A percentile compares a stretch with the other conserved stretches of the same genome.
These are phyloP conservation scores for Amorpha juglandis DNA, from an alignment of 2,888 invertebrate species.

Conservation along the genomic window DNA sequence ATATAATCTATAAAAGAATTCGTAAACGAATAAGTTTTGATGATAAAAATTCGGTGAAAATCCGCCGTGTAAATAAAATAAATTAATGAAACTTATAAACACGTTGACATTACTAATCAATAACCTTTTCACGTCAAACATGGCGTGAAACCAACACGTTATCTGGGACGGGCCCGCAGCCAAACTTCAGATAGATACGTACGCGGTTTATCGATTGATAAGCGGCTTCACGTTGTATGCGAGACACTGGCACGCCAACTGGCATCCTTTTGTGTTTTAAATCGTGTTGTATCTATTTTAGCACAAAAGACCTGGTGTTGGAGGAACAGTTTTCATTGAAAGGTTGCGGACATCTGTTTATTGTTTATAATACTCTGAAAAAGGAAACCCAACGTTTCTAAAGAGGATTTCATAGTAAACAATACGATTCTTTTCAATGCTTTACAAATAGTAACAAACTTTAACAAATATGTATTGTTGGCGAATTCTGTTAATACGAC, in stretches of 20 bases:
- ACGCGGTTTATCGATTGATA: conserved; percentile 17
- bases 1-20: no score
- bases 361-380: no score
- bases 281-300: neutral
- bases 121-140: neutral
- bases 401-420: no score
- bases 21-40: neutral
- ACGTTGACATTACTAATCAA: neutral
- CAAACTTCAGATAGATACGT: neutral
- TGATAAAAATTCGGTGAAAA: neutral
- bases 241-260: neutral
- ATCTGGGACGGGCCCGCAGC: neutral
- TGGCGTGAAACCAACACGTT: neutral
- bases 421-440: no score
- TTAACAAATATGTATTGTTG: no score
- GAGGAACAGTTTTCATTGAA: no score
- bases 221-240: neutral
- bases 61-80: neutral
- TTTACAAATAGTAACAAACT: no score
- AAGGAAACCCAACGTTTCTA: no score
- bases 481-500: no score
- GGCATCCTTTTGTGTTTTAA: neutral
- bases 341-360: no score
- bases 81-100: neutral
- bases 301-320: no score